A percentile compares a stretch with the other conserved stretches of the same genome.
phyloP scores from a whole-genome alignment of 2,888 invertebrate species.

The Agonopterix alstromeriana region DNA sequence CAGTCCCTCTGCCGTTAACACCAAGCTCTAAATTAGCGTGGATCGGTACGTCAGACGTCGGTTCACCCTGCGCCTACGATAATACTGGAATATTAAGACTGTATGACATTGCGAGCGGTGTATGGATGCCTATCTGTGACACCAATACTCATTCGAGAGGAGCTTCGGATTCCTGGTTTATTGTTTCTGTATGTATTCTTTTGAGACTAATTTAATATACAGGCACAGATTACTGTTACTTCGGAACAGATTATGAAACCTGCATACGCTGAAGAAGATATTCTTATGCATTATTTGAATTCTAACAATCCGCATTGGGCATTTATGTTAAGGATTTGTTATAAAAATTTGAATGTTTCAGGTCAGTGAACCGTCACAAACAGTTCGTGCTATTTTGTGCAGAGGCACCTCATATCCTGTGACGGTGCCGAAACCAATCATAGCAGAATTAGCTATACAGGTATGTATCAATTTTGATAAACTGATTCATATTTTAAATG shows the following conservation, averaged over 20 bases:
- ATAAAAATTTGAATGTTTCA: slow-evolving; percentile 30
- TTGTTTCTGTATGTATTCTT: slow-evolving; percentile 74
- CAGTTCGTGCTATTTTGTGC: slow-evolving; percentile 89
- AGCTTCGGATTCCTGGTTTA: slow-evolving; percentile 62
- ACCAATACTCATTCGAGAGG: slow-evolving; percentile 78
- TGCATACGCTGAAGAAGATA: too few species aligned
- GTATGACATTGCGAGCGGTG: slow-evolving; percentile 80
- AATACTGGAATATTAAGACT: slow-evolving; percentile 85
- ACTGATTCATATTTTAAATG: too few species aligned
- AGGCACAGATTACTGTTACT: too few species aligned
- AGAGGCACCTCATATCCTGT: slow-evolving; percentile 92
- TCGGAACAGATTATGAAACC: too few species aligned
- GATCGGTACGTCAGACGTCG: slow-evolving; percentile 89
- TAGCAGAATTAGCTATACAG: slow-evolving; percentile 84
- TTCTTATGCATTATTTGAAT: too few species aligned
- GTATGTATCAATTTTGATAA: slow-evolving; percentile 28
- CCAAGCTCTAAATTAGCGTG: slow-evolving; percentile 82
- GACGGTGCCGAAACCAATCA: slow-evolving; percentile 90
- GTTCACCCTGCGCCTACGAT: slow-evolving; percentile 87
- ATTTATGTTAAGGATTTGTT: too few species aligned
- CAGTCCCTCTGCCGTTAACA: slow-evolving; percentile 79
- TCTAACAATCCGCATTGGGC: too few species aligned
- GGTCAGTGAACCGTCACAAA: slow-evolving; percentile 86
- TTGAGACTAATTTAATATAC: too few species aligned
- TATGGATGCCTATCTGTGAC: slow-evolving; percentile 91